phyloP scores from a whole-genome alignment of 23 tunicate species.

The Diplosoma virens region DNA sequence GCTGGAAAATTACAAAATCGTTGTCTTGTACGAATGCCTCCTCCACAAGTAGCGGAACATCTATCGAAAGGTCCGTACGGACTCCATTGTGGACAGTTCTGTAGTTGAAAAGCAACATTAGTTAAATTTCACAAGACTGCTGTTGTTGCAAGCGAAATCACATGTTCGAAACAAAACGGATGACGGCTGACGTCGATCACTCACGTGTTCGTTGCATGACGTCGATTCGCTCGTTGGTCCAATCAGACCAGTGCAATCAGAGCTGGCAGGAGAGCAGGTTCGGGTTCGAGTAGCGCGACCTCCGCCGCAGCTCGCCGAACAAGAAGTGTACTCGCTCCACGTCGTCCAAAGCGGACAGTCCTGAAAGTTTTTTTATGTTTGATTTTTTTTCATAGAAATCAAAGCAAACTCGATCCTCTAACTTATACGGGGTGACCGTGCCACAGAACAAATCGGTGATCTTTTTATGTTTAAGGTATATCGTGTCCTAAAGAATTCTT shows the following conservation, averaged over 20 bases:
- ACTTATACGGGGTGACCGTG: background rate
- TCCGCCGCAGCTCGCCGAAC: slow-evolving; percentile 58
- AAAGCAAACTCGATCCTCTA: no score
- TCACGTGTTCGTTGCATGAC: slow-evolving; percentile 5
- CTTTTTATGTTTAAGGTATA: no score
- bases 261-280: slow-evolving; percentile 42
- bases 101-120: background rate
- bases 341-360: slow-evolving; percentile 51
- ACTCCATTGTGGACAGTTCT: slow-evolving; percentile 46
- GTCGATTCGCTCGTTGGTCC: background rate
- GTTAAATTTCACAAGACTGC: background rate
- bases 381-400: no score
- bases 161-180: no score
- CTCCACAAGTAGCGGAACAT: slow-evolving; percentile 29
- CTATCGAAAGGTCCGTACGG: slow-evolving; percentile 4
- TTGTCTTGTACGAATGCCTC: background rate
- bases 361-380: slow-evolving; percentile 36
- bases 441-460: background rate
- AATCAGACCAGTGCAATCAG: slow-evolving; percentile 57
- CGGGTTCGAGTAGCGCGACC: slow-evolving; percentile 55
- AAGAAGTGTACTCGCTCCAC: slow-evolving; percentile 34
- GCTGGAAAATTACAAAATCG: slow-evolving; percentile 11
- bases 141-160: background rate
- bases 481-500: no score
- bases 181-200: no score